Percentiles rank a stretch among this genome's conserved stretches.
phyloP scores from a whole-genome alignment of 2,113 vertebrate genomes.

The Anhinga anhinga region DNA sequence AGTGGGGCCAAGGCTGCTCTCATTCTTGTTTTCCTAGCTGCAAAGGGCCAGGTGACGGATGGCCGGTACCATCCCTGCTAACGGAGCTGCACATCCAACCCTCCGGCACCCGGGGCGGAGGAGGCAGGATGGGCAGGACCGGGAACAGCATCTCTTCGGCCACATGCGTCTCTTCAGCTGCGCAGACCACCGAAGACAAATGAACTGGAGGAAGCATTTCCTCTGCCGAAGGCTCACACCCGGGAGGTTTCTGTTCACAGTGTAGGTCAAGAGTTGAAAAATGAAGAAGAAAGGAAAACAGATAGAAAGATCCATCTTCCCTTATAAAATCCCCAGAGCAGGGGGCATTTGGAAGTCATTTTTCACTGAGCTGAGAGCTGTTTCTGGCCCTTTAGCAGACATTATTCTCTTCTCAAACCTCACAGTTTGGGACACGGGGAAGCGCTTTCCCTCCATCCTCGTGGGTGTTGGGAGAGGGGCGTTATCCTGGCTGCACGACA shows the following conservation, averaged over 20 bases:
- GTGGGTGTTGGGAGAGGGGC: fast-evolving
- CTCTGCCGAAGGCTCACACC: background rate
- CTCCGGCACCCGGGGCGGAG: fast-evolving
- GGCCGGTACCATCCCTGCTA: background rate
- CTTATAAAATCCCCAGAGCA: constrained; percentile 16
- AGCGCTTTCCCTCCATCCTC: background rate
- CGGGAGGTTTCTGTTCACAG: background rate
- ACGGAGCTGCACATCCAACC: fast-evolving
- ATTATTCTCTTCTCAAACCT: background rate
- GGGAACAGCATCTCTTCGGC: background rate
- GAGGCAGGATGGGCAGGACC: background rate
- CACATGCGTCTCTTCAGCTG: background rate
- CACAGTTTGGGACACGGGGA: background rate
- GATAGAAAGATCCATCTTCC: constrained; percentile 48
- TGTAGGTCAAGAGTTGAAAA: constrained; percentile 55
- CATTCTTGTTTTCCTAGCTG: background rate
- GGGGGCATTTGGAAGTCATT: constrained; percentile 44
- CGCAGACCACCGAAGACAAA: background rate
- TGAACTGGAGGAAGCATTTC: constrained; percentile 42
- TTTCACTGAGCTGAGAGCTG: background rate
- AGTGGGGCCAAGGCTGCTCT: background rate
- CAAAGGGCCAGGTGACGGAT: background rate
- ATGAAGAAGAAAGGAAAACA: constrained; percentile 15
- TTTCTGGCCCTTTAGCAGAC: background rate
- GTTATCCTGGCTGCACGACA: background rate